Conservation (phyloP, 1,140 invertebrate genomes). For the Ridgeia piscesae region DNA sequence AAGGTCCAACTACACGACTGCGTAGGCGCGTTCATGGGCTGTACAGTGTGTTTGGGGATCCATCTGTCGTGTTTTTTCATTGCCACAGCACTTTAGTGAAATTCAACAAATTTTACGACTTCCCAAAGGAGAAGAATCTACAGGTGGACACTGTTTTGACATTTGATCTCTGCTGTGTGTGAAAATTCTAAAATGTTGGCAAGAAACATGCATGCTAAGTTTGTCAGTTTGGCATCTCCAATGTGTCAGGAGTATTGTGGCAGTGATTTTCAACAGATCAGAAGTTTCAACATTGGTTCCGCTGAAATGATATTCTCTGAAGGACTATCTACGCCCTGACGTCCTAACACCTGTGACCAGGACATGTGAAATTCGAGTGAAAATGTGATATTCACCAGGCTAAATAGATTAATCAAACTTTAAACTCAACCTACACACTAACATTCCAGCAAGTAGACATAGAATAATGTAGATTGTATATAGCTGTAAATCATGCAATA, state of each 20-base stretch:
- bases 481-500: not conserved
- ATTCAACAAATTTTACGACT: not conserved
- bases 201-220: not conserved
- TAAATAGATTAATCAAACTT: not conserved
- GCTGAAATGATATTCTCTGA: not conserved
- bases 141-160: not conserved
- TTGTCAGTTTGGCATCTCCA: not conserved
- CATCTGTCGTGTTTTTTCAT: not conserved
- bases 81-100: not conserved
- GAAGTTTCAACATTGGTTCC: not conserved
- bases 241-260: not conserved
- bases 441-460: not conserved
- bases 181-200: not conserved
- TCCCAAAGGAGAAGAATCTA: not conserved
- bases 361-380: not conserved
- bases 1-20: constrained; percentile 6
- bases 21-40: not conserved
- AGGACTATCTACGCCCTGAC: not conserved
- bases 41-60: not conserved
- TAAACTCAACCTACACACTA: not conserved
- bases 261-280: not conserved
- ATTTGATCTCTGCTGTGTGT: not conserved
- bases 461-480: not conserved
- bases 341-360: not conserved
- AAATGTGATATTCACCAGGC: not conserved